Evolutionary conservation across 1,140 invertebrate species (phyloP), one percentile per base, ranked within the genome.

Genomic region (Bactericera cockerelli): DNA sequence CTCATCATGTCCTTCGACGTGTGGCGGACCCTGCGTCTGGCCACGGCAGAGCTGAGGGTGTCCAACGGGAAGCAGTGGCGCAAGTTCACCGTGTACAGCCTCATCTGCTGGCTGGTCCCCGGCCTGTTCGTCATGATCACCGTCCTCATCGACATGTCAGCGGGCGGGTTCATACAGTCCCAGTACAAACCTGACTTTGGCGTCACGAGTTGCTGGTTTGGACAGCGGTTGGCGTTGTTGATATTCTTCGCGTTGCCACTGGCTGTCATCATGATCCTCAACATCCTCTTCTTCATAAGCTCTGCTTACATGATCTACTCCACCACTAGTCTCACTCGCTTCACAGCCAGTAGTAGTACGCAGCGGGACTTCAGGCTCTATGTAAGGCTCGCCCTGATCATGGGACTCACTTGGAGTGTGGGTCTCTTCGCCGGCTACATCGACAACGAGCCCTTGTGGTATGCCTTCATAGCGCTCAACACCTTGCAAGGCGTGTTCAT

Each of bases 401-500:
- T 76, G 72, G 79, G 79, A 2, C 61, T 79, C 4, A 73, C 75
- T 3, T 80, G 78, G 79, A 69, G 74, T 8, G 59, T 71, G 19
- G 77, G 77, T 14, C 65, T 80, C 6, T 58, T 77, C 1, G 77
- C 77, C 0, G 74, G 70, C 8, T 69, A 70, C 11, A 59, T 76
- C 0, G 71, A 76, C 56, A 61, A 71, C 16, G 65, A 69, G 31
- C 65, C 67, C 19, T 64, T 80, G 6, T 74, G 72, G 68, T 77
- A 78, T 63, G 62, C 76, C 4, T 80, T 80, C 65, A 73, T 79
- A 1, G 63, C 74, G 2, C 65, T 79, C 14, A 80, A 79, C 64
- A 75, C 77, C 3, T 68, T 79, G 10, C 78, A 80, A 65, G 79
- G 79, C 1, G 62, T 79, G 10, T 80, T 79, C 65, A 77, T 81